phyloP scores from a whole-genome alignment of 2,797 vertebrate species.

The Sardinella longiceps region DNA sequence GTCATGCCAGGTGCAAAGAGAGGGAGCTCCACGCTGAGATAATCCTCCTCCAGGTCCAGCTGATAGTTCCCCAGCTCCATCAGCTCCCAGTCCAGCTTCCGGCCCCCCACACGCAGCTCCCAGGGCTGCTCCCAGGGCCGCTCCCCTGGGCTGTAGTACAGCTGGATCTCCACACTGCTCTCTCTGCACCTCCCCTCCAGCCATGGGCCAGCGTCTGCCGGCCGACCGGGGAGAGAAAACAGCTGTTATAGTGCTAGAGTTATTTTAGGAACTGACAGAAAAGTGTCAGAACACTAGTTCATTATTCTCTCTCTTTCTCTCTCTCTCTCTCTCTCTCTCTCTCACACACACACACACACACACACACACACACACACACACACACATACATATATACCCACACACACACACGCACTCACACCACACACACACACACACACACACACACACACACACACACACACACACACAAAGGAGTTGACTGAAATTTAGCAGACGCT shows the following conservation, averaged over 20 bases:
- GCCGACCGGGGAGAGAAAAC: conserved; percentile 31
- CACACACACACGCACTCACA: no score
- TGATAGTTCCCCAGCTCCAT: conserved; percentile 60
- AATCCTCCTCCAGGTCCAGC: conserved; percentile 65
- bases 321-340: no score
- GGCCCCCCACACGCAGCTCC: conserved; percentile 71
- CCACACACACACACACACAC: no score
- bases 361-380: no score
- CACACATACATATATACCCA: no score
- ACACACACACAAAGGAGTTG: background rate
- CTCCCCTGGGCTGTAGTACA: conserved; percentile 60
- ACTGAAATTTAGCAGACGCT: no score
- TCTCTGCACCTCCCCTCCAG: conserved; percentile 63
- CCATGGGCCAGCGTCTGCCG: conserved; percentile 49
- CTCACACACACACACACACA: no score
- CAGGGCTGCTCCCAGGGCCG: conserved; percentile 71
- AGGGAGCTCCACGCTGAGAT: conserved; percentile 69
- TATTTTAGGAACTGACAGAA: background rate
- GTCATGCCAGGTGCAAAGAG: conserved; percentile 58
- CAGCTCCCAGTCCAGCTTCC: conserved; percentile 62
- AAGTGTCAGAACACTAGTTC: no score
- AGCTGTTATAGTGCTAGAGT: background rate
- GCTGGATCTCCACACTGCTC: conserved; percentile 60
- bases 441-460: background rate
- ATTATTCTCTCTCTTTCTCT: no score